Percentiles rank a stretch among this genome's conserved stretches.
Conservation (phyloP, 2,113 vertebrate species). For the Nipponia nippon region DNA sequence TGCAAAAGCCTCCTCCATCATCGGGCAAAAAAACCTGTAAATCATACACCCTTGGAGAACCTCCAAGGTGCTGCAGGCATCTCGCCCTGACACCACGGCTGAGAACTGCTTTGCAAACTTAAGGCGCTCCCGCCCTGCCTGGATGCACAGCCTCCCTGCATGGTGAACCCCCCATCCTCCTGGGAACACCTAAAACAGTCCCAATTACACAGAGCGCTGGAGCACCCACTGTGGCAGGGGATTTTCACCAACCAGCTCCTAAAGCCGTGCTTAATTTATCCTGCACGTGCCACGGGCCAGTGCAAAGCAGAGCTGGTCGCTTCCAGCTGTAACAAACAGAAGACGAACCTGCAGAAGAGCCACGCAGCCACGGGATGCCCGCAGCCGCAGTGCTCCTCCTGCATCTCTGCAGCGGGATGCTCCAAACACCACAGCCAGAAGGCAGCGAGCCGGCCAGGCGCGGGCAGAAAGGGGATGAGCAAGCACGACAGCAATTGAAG, state of each 20-base stretch:
- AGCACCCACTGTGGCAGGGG: background rate
- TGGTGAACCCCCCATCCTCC: background rate
- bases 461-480: no score
- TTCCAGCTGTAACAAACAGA: background rate
- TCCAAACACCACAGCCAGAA: background rate
- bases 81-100: rapidly evolving
- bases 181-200: background rate
- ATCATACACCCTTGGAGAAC: background rate
- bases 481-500: background rate
- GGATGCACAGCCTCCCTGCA: rapidly evolving
- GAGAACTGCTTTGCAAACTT: background rate
- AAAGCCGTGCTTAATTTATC: background rate
- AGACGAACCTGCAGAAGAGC: background rate
- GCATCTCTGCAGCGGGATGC: background rate
- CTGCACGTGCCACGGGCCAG: background rate
- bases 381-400: background rate
- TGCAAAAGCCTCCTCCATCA: background rate
- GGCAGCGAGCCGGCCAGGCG: background rate
- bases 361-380: background rate
- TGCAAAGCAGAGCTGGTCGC: background rate
- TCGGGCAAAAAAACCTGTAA: background rate
- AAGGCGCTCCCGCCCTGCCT: background rate
- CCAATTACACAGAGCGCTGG: rapidly evolving
- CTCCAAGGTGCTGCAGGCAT: background rate
- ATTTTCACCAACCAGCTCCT: background rate